Evolutionary conservation across 2,113 vertebrate genomes (phyloP).

Genomic region (Tetraodon nigroviridis): DNA sequence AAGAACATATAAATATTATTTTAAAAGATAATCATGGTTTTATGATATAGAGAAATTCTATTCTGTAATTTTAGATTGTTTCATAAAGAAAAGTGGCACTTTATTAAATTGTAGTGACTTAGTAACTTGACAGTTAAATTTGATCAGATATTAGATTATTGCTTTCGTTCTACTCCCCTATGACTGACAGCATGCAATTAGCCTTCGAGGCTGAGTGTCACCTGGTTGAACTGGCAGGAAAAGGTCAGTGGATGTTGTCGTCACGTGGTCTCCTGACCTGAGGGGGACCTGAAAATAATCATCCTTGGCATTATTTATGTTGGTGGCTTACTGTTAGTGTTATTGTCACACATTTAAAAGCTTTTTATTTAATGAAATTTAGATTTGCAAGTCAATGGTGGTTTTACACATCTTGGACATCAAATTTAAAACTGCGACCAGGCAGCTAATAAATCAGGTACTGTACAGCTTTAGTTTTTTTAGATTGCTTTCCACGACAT

Average conservation of each 20-base stretch:
- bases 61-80: conserved; percentile 14
- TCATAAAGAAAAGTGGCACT: conserved; percentile 50
- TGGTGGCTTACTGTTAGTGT: too few species aligned
- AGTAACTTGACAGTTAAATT: conserved; percentile 55
- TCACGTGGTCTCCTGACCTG: conserved; percentile 2
- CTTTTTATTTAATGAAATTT: too few species aligned
- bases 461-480: not conserved
- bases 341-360: too few species aligned
- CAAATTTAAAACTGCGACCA: too few species aligned
- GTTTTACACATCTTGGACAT: too few species aligned
- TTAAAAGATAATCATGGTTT: too few species aligned
- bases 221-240: conserved; percentile 29
- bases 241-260: conserved; percentile 37
- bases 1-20: too few species aligned
- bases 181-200: conserved; percentile 33
- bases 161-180: conserved; percentile 25
- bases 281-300: not conserved
- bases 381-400: too few species aligned
- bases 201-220: conserved; percentile 42
- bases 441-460: too few species aligned
- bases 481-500: not conserved
- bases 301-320: not conserved
- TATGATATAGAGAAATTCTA: too few species aligned
- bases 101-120: conserved; percentile 24
- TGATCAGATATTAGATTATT: conserved; percentile 27